Evolutionary conservation across 1,140 invertebrate genomes (phyloP), one percentile per base, ranked within the genome.

Genomic region (Bombus balteatus): DNA sequence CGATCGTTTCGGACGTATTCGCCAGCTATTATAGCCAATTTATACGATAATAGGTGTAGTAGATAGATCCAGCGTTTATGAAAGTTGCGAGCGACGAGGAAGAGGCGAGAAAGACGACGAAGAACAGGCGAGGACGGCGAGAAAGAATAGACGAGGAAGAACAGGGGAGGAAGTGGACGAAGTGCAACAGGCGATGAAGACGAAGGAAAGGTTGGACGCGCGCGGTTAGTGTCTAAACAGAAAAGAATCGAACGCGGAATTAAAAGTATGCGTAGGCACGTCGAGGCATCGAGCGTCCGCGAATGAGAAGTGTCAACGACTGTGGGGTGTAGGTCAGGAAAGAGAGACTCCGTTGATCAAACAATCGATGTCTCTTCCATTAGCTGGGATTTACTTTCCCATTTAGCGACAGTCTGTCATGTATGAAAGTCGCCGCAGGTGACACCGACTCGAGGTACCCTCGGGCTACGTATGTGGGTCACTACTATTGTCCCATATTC

Each of bases 331-430:
- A 93, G 93, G 93, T 94, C 94, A 94, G 91, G 91, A 92, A 89
- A 91, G 85, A 91, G 89, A 93, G 83, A 86, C 79, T 87, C 91
- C 92, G 92, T 93, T 94, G 92, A 93, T 94, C 93, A 94, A 94
- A 94, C 91, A 94, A 83, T 92, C 89, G 93, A 94, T 94, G 93
- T 94, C 94, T 94, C 92, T 94, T 94, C 94, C 93, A 94, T 94
- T 94, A 94, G 93, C 91, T 93, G 77, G 92, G 92, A 94, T 94
- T 94, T 93, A 94, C 94, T 94, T 94, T 94, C 91, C 89, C 92
- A 92, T 92, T 94, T 94, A 94, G 92, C 94, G 93, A 94, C 90
- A 89, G 90, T 85, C 89, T 84, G 93, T 91, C 91, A 94, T 88
- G 91, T 94, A 94, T 93, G 94, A 94, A 94, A 94, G 94, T 93